These are phyloP conservation scores for Molossus molossus DNA, from an alignment of 2,797 vertebrate genomes.

Conservation along the genomic window DNA sequence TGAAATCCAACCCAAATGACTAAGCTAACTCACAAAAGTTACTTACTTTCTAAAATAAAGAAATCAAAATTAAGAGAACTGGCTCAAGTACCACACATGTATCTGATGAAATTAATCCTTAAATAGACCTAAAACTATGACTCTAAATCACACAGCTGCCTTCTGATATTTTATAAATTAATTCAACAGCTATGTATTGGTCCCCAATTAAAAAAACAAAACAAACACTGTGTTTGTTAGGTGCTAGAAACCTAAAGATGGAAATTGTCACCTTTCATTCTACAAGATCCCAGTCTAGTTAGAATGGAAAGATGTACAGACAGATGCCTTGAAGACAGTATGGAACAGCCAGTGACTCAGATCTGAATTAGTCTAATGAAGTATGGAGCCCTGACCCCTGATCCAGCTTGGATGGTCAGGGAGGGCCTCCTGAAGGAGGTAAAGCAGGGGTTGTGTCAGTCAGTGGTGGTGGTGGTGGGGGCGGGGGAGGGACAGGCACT, in stretches of 20 bases:
- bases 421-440: neutral
- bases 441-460: neutral
- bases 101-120: conserved; percentile 30
- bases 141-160: neutral
- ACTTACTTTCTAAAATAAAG: conserved; percentile 52
- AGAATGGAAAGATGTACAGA: neutral
- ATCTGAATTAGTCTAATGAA: neutral
- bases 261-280: neutral
- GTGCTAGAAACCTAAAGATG: neutral
- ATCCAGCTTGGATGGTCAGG: too few species aligned
- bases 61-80: conserved; percentile 46
- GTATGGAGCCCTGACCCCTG: neutral
- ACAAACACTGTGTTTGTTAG: neutral
- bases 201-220: neutral
- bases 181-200: conserved; percentile 1
- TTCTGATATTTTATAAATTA: conserved; percentile 46
- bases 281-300: neutral
- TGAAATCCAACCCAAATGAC: conserved; percentile 55
- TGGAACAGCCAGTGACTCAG: neutral
- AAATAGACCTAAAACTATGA: conserved; percentile 23
- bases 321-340: neutral
- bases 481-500: neutral
- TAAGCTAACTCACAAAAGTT: conserved; percentile 50
- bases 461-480: too few species aligned
- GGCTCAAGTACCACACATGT: conserved; percentile 5